Base-by-base conservation (phyloP, 1,140 invertebrate species). In the Galendromus occidentalis region DNA sequence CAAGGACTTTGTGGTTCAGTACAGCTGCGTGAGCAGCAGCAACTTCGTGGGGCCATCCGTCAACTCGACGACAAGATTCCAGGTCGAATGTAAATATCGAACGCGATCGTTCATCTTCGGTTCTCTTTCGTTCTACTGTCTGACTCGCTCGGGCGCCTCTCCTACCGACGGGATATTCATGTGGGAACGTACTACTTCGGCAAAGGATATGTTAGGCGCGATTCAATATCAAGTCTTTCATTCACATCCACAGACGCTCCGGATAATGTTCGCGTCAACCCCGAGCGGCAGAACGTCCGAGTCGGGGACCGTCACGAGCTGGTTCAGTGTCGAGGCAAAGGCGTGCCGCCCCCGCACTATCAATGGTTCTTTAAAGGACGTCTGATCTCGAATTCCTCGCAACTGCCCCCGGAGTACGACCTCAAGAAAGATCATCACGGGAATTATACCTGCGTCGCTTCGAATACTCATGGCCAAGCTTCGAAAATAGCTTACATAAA, bases 71-170 rank as follows among this genome's bases (percentile, higher is more conserved):
- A 88, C 86, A 12, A 81, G 83, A 71, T 87, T 92, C 69, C 83
- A 83, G 42, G 87, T 91, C 22, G 88, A 92, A 78, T 93, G 88
- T 91, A 76, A 84, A 86, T 82, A 64, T 30, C 41, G 41, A 9
- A 18, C 18, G 66, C 9, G 4, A 67, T 67, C 25, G 7, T 4
- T 65, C 44, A 9, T 65, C 65, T 18, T 64, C 66, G 25, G 20
- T 14, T 28, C 33, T 66, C 64, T 28, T 66, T 41, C 20, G 33
- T 39, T 39, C 33, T 39, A 9, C 33, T 39, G n/a, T n/a, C n/a
- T n/a, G 28, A 41, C 6, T 66, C 30, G 22, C 66, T n/a, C n/a
- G n/a, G n/a, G n/a, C n/a, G 66, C 65, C 67, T 39, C 45, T 41
- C 17, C 66, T 12, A 44, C 12, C 12, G 18, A 44, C 42, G 18